phyloP scores from a whole-genome alignment of 2,888 invertebrate species.

The Phaonia tiefii region DNA sequence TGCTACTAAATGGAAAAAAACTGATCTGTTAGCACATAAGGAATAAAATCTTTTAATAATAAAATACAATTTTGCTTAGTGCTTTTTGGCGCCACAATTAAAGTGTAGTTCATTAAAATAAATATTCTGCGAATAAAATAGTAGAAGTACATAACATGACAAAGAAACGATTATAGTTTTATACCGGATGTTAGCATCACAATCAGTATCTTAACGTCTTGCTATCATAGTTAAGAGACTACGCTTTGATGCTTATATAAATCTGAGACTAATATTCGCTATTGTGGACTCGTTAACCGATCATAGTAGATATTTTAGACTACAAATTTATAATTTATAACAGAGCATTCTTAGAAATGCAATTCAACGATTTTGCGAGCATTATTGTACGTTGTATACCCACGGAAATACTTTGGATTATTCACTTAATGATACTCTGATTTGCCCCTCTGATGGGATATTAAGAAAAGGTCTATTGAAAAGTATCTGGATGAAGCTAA shows the following conservation, averaged over 20 bases:
- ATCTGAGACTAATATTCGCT: constrained; percentile 22
- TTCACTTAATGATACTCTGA: constrained; percentile 18
- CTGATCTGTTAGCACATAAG: no score
- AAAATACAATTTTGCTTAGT: no score
- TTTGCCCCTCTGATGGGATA: constrained; percentile 54
- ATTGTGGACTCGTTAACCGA: neutral
- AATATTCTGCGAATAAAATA: no score
- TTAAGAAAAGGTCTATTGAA: constrained; percentile 33
- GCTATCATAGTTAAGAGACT: constrained; percentile 74
- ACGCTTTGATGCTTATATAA: constrained; percentile 77
- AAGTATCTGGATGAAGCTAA: neutral
- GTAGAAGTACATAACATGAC: no score
- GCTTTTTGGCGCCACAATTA: no score
- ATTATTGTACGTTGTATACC: neutral
- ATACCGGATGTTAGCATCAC: constrained; percentile 59
- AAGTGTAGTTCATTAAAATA: no score
- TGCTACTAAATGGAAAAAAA: no score
- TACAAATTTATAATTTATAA: neutral
- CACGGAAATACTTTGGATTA: constrained; percentile 46
- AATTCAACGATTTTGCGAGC: no score
- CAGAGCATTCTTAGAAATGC: no score
- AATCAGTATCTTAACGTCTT: constrained; percentile 76
- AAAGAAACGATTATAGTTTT: no score
- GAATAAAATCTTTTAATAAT: no score
- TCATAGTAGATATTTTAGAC: constrained; percentile 61